Percentiles rank a stretch among this genome's conserved stretches.
These are phyloP conservation scores for Hippopotamyrus pictus DNA, from an alignment of 2,797 vertebrate genomes.

Conservation along the genomic window DNA sequence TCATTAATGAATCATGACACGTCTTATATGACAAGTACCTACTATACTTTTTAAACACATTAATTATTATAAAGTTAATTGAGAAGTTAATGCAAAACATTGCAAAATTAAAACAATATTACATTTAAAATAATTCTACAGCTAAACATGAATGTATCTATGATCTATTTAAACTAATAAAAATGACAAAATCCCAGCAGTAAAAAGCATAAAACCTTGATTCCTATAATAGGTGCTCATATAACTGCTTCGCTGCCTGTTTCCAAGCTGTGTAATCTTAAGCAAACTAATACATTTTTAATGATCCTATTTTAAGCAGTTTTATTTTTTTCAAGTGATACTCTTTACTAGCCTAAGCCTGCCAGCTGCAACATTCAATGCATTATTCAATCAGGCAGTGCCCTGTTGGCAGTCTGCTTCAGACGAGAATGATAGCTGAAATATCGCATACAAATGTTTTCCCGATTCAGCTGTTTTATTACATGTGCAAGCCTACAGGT, in stretches of 20 bases:
- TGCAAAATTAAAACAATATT: neutral
- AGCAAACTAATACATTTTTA: neutral
- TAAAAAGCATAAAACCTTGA: neutral
- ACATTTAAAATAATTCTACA: neutral
- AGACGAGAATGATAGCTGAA: neutral
- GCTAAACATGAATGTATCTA: neutral
- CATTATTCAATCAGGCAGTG: neutral
- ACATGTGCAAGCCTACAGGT: neutral
- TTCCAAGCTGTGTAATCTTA: neutral
- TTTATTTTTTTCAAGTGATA: constrained; percentile 1
- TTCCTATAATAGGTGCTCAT: neutral
- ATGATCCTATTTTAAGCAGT: neutral
- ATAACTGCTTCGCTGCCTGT: neutral
- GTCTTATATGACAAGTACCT: neutral
- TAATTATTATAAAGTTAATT: neutral
- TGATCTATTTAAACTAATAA: neutral
- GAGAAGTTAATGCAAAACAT: neutral
- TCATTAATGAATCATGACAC: neutral
- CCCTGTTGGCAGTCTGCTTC: neutral
- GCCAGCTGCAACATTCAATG: neutral
- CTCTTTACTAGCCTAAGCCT: neutral
- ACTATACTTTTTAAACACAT: neutral
- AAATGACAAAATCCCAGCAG: neutral
- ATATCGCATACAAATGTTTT: neutral
- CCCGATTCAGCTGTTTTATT: neutral